These are phyloP conservation scores for Tenthredo mesomela DNA, from an alignment of 2,888 invertebrate genomes.

Conservation along the genomic window DNA sequence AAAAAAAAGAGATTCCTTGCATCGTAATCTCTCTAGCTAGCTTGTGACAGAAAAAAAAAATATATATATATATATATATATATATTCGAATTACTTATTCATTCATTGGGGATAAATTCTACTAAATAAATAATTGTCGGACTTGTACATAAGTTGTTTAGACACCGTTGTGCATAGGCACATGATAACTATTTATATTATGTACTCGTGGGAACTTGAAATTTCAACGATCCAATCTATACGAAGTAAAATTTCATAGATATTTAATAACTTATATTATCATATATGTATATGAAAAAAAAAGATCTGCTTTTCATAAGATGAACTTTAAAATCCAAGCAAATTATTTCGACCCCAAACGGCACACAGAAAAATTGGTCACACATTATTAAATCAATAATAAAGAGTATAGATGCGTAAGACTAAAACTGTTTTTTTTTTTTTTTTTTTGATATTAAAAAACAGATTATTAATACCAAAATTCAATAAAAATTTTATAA, in stretches of 20 bases:
- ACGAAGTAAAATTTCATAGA: background rate
- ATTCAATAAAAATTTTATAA: conserved; percentile 9
- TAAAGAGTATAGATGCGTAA: background rate
- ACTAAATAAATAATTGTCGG: conserved; percentile 11
- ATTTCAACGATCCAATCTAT: background rate
- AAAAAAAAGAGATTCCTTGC: background rate
- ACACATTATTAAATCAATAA: background rate
- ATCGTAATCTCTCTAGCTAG: background rate
- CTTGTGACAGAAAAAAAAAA: background rate
- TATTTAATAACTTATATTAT: conserved; percentile 19
- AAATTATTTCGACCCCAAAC: conserved; percentile 8
- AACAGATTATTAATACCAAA: conserved; percentile 5
- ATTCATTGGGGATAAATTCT: background rate
- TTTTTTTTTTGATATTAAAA: too few relatives aligned
- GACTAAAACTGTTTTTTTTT: background rate
- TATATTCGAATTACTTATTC: background rate
- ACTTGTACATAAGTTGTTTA: conserved; percentile 7
- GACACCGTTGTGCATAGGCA: conserved; percentile 11
- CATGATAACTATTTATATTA: background rate
- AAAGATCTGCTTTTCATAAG: background rate
- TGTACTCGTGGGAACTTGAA: background rate
- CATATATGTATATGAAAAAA: background rate
- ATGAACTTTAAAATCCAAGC: conserved; percentile 1
- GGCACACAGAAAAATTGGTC: background rate
- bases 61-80: too few relatives aligned